Conservation (phyloP, 2,888 invertebrate species). For the Macrosiphum euphorbiae region DNA sequence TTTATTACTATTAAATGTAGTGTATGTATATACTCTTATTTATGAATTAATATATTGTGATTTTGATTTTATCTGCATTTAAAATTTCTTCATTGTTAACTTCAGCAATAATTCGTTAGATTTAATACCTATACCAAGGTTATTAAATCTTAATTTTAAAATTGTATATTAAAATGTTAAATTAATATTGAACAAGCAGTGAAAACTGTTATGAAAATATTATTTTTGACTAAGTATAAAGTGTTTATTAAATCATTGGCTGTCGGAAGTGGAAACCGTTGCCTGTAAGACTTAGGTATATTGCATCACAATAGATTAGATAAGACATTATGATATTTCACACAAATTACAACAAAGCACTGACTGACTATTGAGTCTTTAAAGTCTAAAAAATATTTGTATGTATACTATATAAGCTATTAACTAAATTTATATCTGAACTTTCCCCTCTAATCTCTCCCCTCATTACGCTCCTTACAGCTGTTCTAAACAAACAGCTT, state of each 20-base stretch:
- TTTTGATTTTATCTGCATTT: constrained; percentile 23
- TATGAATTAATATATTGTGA: constrained; percentile 1
- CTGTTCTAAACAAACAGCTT: no score
- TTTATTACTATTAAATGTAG: neutral
- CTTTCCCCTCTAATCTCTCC: no score
- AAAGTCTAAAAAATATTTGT: neutral
- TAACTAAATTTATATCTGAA: no score
- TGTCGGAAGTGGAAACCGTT: neutral
- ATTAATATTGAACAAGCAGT: neutral
- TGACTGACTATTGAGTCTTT: neutral
- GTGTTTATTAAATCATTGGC: neutral
- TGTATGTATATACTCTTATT: neutral
- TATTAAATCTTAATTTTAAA: neutral
- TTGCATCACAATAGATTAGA: neutral
- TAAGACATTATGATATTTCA: neutral
- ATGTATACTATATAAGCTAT: neutral
- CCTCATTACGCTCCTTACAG: no score
- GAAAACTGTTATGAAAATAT: neutral
- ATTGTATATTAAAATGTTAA: neutral
- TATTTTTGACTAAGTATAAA: neutral
- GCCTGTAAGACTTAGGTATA: neutral
- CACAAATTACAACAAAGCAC: neutral
- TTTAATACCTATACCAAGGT: neutral
- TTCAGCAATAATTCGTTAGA: constrained; percentile 7
- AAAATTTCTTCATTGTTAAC: neutral